phyloP scores from a whole-genome alignment of 2,113 vertebrate genomes.

The Genyomyrus donnyi region DNA sequence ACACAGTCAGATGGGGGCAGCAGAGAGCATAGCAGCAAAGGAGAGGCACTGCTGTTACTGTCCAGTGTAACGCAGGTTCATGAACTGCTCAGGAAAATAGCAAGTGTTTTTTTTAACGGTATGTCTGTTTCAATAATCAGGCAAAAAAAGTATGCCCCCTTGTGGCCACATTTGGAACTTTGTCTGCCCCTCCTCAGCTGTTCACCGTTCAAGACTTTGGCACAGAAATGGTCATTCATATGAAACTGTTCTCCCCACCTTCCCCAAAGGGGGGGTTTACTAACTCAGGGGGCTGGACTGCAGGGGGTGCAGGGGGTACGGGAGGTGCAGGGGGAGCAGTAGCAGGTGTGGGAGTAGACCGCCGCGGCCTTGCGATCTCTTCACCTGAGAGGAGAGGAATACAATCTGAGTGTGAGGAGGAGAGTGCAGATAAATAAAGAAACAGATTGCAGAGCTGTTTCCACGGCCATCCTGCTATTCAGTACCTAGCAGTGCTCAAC shows the following conservation, averaged over 20 bases:
- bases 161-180: background rate
- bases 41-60: background rate
- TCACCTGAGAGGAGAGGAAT: constrained; percentile 63
- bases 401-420: background rate
- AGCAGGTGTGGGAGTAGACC: constrained; percentile 76
- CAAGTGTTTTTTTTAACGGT: background rate
- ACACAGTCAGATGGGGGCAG: constrained; percentile 1
- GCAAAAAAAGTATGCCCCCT: background rate
- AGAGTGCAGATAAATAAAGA: background rate
- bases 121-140: background rate
- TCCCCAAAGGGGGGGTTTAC: background rate
- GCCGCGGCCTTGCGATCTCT: constrained; percentile 85
- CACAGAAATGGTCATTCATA: background rate
- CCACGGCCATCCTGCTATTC: background rate
- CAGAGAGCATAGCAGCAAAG: background rate
- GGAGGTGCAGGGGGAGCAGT: constrained; percentile 57
- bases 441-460: background rate
- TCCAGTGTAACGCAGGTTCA: background rate
- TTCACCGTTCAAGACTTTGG: background rate
- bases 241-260: background rate
- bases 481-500: background rate
- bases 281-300: background rate
- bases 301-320: constrained; percentile 60
- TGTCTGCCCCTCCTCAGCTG: background rate
- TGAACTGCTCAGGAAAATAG: background rate